phyloP scores from a whole-genome alignment of 2,113 vertebrate genomes.

The Madoqua kirkii region DNA sequence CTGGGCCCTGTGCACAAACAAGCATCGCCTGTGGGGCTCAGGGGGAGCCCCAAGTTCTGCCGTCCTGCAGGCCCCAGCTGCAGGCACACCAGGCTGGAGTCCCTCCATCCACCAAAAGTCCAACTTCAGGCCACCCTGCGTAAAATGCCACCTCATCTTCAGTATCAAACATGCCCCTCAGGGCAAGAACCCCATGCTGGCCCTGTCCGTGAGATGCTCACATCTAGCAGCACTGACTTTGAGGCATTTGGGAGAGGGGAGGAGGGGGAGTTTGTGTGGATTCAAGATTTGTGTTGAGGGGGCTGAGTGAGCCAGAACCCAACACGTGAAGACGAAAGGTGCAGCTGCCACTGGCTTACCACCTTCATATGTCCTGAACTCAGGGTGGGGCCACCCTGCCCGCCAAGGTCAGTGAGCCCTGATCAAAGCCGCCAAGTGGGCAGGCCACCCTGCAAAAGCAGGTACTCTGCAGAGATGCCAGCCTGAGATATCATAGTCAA shows the following conservation, averaged over 20 bases:
- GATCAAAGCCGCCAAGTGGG: background rate
- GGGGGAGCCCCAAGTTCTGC: background rate
- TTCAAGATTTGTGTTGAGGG: background rate
- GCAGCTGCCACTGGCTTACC: background rate
- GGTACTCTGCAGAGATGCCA: background rate
- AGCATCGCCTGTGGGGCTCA: slow-evolving; percentile 9
- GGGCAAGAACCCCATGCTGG: background rate
- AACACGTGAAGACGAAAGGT: background rate
- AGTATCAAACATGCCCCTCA: background rate
- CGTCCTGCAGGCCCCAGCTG: background rate
- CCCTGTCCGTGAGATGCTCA: background rate
- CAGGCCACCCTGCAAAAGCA: background rate
- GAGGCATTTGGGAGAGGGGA: background rate
- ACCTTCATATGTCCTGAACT: background rate
- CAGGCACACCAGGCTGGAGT: background rate
- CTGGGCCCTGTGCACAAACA: slow-evolving; percentile 73
- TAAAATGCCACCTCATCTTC: background rate
- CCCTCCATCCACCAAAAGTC: background rate
- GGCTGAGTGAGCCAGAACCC: background rate
- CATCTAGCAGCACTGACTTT: background rate
- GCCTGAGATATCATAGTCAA: background rate
- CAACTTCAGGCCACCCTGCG: background rate
- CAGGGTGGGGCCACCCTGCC: background rate
- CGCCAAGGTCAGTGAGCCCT: background rate
- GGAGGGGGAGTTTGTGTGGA: background rate